Conservation (phyloP, 2,888 invertebrate species). For the Orthosia gracilis region DNA sequence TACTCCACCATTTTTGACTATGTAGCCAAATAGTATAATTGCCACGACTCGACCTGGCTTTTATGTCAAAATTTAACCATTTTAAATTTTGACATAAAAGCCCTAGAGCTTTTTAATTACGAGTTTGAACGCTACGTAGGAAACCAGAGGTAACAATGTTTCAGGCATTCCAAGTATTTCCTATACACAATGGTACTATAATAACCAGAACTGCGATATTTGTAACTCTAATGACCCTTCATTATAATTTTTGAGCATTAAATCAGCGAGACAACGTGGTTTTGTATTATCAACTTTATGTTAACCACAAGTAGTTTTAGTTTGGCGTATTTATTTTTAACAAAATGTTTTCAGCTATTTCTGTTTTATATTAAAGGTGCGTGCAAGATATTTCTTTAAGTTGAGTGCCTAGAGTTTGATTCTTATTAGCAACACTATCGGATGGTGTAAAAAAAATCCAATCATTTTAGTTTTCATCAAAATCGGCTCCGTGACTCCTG, state of each 20-base stretch:
- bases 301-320: not conserved
- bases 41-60: constrained; percentile 39
- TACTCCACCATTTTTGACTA: constrained; percentile 22
- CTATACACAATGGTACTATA: constrained; percentile 30
- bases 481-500: no score
- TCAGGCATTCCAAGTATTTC: constrained; percentile 31
- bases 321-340: not conserved
- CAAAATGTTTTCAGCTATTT: not conserved
- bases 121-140: constrained; percentile 30
- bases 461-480: no score
- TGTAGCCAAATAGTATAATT: constrained; percentile 56
- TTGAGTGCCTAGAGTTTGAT: no score
- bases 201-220: constrained; percentile 11
- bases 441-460: no score
- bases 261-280: not conserved
- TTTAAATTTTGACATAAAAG: constrained; percentile 47
- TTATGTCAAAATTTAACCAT: no score
- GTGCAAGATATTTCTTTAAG: no score
- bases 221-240: constrained; percentile 29
- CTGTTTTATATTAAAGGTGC: no score
- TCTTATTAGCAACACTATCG: no score
- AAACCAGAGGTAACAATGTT: constrained; percentile 49
- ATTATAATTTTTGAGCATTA: constrained; percentile 23
- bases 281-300: not conserved
- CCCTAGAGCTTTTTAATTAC: constrained; percentile 52